Percentiles rank a stretch among this genome's conserved stretches.
phyloP scores from a whole-genome alignment of 2,797 vertebrate genomes.

The Uromys caudimaculatus region DNA sequence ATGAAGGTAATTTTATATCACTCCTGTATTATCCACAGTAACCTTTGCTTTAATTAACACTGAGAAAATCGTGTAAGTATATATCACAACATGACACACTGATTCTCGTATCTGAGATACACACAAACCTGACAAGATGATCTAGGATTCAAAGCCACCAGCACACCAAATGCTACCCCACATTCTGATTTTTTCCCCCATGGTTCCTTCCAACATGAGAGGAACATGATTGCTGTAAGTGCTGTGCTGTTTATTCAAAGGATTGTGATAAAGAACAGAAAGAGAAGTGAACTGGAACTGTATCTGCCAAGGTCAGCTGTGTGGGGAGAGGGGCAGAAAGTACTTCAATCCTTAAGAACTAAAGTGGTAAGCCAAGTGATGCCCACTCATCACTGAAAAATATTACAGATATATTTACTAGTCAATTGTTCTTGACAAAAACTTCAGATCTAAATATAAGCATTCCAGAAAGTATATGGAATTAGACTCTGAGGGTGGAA shows the following conservation, averaged over 20 bases:
- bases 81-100: not conserved
- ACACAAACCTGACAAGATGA: not conserved
- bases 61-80: constrained; percentile 17
- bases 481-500: too few relatives aligned
- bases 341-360: not conserved
- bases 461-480: too few relatives aligned
- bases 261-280: constrained; percentile 17
- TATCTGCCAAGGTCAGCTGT: not conserved
- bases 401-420: constrained; percentile 19
- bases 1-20: not conserved
- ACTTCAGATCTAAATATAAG: not conserved
- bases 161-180: not conserved
- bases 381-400: not conserved
- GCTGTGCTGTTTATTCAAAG: constrained; percentile 19
- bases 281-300: not conserved
- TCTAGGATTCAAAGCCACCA: not conserved
- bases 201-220: not conserved
- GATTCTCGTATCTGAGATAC: not conserved
- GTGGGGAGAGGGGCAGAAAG: not conserved
- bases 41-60: constrained; percentile 45
- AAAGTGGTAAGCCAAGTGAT: not conserved
- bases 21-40: not conserved
- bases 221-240: constrained; percentile 21
- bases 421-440: constrained; percentile 31
- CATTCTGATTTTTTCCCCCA: constrained; percentile 24